Conservation (phyloP, 1,140 invertebrate species). For the Orius insidiosus region DNA sequence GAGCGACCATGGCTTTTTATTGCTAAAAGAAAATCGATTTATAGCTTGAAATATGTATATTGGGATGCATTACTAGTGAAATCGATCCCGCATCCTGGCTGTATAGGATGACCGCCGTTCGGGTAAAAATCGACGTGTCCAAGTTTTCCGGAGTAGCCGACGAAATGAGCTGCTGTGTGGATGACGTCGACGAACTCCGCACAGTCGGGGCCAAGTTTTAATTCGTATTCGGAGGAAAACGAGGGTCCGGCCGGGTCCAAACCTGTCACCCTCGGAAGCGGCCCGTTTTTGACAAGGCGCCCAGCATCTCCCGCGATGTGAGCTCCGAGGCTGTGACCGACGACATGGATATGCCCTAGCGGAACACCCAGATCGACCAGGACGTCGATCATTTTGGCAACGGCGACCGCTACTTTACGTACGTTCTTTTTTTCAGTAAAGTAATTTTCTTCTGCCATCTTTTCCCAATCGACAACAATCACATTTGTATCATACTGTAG, state of each 20-base stretch:
- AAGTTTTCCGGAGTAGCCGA: slow-evolving; percentile 38
- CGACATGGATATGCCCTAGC: slow-evolving; percentile 36
- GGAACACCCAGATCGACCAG: slow-evolving; percentile 28
- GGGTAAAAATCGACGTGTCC: slow-evolving; percentile 70
- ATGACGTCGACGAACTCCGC: slow-evolving; percentile 62
- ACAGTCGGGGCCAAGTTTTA: slow-evolving; percentile 42
- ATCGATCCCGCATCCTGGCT: slow-evolving; percentile 44
- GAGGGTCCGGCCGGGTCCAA: slow-evolving; percentile 59
- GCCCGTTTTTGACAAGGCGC: slow-evolving; percentile 3
- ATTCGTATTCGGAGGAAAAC: slow-evolving; percentile 37
- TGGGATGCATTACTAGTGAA: not conserved
- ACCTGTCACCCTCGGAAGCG: slow-evolving; percentile 13
- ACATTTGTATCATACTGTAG: slow-evolving; percentile 31
- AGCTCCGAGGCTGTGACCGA: slow-evolving; percentile 50
- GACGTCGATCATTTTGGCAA: slow-evolving; percentile 39
- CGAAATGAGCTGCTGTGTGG: slow-evolving; percentile 35
- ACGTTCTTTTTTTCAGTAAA: slow-evolving; percentile 36
- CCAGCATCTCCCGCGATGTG: slow-evolving; percentile 44
- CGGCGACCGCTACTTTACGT: slow-evolving; percentile 37
- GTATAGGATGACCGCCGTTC: slow-evolving; percentile 49
- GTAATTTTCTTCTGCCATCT: slow-evolving; percentile 23
- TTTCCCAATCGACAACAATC: slow-evolving; percentile 36
- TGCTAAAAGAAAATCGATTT: not conserved
- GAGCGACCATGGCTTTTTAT: not conserved
- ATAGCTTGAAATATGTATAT: too few species aligned